Percentiles rank a stretch among this genome's conserved stretches.
phyloP scores from a whole-genome alignment of 2,113 vertebrate genomes.

The Vulpes lagopus region DNA sequence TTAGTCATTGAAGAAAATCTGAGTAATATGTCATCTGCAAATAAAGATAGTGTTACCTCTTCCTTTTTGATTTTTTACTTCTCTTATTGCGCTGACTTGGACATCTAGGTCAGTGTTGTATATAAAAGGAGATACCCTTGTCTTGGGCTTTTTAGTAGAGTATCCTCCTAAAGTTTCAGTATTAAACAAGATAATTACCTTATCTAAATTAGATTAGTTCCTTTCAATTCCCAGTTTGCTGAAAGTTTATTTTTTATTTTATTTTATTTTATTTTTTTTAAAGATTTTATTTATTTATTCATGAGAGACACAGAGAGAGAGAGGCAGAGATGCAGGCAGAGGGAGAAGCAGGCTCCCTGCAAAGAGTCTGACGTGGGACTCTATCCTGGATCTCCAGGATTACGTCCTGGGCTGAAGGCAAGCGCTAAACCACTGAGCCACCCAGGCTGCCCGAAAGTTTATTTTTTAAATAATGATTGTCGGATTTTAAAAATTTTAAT shows the following conservation, averaged over 20 bases:
- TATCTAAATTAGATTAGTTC: neutral
- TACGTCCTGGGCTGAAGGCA: too few relatives aligned
- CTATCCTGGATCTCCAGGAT: too few relatives aligned
- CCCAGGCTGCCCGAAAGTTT: neutral
- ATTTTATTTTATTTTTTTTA: too few relatives aligned
- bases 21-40: neutral
- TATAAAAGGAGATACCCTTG: neutral
- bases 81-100: neutral
- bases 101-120: neutral
- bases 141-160: neutral
- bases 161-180: neutral
- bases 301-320: too few relatives aligned
- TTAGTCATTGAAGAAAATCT: neutral
- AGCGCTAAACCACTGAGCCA: too few relatives aligned
- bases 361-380: too few relatives aligned
- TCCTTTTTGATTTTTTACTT: neutral
- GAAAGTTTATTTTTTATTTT: neutral
- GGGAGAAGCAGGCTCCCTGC: too few relatives aligned
- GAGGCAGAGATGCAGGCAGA: too few relatives aligned
- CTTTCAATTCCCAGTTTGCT: neutral
- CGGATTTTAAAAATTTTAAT: neutral
- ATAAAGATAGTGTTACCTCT: neutral
- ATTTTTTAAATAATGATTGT: neutral
- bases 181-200: neutral
- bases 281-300: too few relatives aligned